Conservation (phyloP, 1,140 invertebrate genomes). For the Mesaphorura yosii region DNA sequence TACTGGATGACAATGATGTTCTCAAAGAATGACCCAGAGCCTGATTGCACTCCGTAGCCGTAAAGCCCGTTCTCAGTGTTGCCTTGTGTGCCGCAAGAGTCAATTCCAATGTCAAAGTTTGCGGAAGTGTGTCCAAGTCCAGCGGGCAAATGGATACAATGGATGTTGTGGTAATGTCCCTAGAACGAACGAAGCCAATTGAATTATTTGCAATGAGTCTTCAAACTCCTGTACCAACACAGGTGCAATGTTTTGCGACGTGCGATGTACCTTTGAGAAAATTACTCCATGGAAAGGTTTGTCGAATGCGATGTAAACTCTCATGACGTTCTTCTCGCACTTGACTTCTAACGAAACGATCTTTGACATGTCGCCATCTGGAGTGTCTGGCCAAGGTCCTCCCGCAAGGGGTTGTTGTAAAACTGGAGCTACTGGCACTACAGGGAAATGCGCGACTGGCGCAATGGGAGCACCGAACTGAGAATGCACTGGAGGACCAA, state of each 20-base stretch:
- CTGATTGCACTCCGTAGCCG: conserved; percentile 66
- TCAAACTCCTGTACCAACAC: too few relatives aligned
- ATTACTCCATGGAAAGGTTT: conserved; percentile 90
- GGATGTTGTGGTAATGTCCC: conserved; percentile 79
- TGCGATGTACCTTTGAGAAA: conserved; percentile 55
- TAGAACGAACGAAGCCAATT: conserved; percentile 2
- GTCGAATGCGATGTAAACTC: conserved; percentile 81
- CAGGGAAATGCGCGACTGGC: neutral
- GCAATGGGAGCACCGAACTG: conserved; percentile 32
- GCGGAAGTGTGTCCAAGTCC: conserved; percentile 70
- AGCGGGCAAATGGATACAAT: conserved; percentile 80
- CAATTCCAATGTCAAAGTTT: conserved; percentile 81
- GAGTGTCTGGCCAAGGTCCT: conserved; percentile 67
- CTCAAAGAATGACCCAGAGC: conserved; percentile 84
- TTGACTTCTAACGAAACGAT: conserved; percentile 82
- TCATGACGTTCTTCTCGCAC: conserved; percentile 88
- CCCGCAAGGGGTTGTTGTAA: too few relatives aligned
- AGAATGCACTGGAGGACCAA: conserved; percentile 19
- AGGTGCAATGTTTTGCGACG: neutral
- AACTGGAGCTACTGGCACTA: conserved; percentile 22
- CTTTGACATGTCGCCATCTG: conserved; percentile 64
- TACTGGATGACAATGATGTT: conserved; percentile 91
- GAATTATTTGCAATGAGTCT: neutral
- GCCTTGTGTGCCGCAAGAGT: conserved; percentile 79
- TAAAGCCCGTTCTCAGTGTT: conserved; percentile 79